Evolutionary conservation across 1,140 invertebrate species (phyloP), one percentile per base, ranked within the genome.

Genomic region (Pogonognathellus flavescens): DNA sequence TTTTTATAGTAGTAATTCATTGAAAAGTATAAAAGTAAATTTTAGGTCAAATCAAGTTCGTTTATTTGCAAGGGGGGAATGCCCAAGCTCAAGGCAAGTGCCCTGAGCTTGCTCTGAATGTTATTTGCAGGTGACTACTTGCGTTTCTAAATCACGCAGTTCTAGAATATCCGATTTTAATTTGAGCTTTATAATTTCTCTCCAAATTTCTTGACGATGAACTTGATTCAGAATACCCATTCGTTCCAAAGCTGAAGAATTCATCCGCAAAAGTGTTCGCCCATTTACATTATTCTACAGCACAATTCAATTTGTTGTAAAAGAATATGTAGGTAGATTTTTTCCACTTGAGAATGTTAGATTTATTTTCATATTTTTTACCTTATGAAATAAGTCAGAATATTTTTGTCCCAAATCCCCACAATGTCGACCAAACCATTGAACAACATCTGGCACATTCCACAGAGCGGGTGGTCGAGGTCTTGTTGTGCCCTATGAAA

Each of bases 141-240:
- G 84, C 18, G 22, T 70, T 53, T 88, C 87, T 57, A 87, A 83
- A 83, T 88, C 84, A 60, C 86, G 62, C 16, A 88, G 66, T 62
- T 87, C 86, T 59, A 87, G 70, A 76, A 88, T 87, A 60, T 87
- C 88, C 3, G 88, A 87, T 81, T 88, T 88, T 59, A 88, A 55
- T 83, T 88, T 88, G 20, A 88, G 83, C 81, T 88, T 88, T 66
- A 88, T 86, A 9, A 88, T 88, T 80, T 88, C 88, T 85, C 88
- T 80, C 86, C 85, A 88, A 7, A 88, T 88, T 85, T 87, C 86
- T 59, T 88, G 57, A 52, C 85, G 59, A 80, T 88, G 88, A 55
- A 52, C 57, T 66, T 59, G 55, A 85, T 87, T 84, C 31, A 50
- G 80, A 80, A 88, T 88, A 11, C 88, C 88, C 88, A 88, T 88